phyloP scores from a whole-genome alignment of 1,140 invertebrate genomes.

The Delia radicum region DNA sequence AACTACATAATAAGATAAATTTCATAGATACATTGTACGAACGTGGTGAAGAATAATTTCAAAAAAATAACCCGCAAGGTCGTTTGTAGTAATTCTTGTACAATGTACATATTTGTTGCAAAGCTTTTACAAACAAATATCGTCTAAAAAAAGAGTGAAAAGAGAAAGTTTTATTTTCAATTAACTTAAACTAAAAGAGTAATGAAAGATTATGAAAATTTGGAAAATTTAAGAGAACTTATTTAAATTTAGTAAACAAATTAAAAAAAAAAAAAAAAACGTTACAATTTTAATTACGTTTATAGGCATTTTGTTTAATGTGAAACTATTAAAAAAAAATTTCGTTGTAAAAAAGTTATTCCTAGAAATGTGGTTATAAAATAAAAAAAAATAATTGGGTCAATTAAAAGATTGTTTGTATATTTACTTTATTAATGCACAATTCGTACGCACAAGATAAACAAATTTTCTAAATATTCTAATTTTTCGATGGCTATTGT shows the following conservation, averaged over 20 bases:
- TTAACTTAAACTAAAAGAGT: neutral
- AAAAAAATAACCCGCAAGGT: conserved; percentile 29
- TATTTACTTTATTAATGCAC: neutral
- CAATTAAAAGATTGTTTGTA: neutral
- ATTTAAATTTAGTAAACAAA: neutral
- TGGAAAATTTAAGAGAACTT: neutral
- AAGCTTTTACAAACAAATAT: neutral
- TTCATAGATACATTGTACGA: neutral
- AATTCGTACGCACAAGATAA: neutral
- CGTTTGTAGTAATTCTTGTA: conserved; percentile 32
- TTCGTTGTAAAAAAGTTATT: neutral
- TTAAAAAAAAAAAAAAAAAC: neutral
- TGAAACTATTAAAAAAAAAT: neutral
- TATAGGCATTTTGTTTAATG: neutral
- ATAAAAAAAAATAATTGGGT: too few species aligned
- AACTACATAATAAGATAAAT: neutral
- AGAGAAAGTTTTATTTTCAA: neutral
- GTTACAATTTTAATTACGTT: neutral
- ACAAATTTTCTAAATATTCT: neutral
- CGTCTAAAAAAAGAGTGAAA: neutral
- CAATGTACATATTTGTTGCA: neutral
- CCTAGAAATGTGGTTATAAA: neutral
- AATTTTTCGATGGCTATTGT: neutral
- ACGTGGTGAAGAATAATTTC: neutral
- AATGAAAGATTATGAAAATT: neutral